Evolutionary conservation across 2,113 vertebrate species (phyloP).

Genomic region (Plestiodon gilberti): DNA sequence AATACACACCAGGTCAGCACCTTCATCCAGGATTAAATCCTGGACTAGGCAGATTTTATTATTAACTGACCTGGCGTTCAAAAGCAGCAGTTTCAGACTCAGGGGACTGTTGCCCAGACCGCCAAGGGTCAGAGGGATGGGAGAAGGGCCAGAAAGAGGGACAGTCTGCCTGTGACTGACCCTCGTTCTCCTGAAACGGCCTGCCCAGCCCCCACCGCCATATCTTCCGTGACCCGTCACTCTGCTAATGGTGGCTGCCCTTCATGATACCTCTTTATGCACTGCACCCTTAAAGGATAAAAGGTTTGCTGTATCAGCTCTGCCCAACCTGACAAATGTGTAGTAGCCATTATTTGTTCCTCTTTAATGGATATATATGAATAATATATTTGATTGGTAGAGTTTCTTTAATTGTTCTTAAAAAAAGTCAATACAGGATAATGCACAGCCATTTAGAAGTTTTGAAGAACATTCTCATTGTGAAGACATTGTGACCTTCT

Average conservation of each 20-base stretch:
- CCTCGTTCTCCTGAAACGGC: too few relatives aligned
- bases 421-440: conserved; percentile 12
- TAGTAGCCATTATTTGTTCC: conserved; percentile 18
- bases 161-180: too few relatives aligned
- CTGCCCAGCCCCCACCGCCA: too few relatives aligned
- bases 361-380: conserved; percentile 28
- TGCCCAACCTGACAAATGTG: neutral
- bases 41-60: too few relatives aligned
- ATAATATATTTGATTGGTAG: conserved; percentile 30
- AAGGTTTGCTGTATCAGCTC: neutral
- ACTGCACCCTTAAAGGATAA: neutral
- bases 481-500: neutral
- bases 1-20: too few relatives aligned
- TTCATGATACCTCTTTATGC: neutral
- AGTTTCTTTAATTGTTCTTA: conserved; percentile 10
- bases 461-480: neutral
- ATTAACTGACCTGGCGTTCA: too few relatives aligned
- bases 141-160: too few relatives aligned
- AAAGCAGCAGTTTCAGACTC: too few relatives aligned
- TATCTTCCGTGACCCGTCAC: too few relatives aligned
- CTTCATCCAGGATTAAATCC: too few relatives aligned
- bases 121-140: too few relatives aligned
- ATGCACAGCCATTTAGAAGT: conserved; percentile 1
- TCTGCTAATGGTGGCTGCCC: neutral
- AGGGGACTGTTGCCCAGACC: too few relatives aligned